These are phyloP conservation scores for Crossocerus cetratus DNA, from an alignment of 2,888 invertebrate genomes.

Conservation along the genomic window DNA sequence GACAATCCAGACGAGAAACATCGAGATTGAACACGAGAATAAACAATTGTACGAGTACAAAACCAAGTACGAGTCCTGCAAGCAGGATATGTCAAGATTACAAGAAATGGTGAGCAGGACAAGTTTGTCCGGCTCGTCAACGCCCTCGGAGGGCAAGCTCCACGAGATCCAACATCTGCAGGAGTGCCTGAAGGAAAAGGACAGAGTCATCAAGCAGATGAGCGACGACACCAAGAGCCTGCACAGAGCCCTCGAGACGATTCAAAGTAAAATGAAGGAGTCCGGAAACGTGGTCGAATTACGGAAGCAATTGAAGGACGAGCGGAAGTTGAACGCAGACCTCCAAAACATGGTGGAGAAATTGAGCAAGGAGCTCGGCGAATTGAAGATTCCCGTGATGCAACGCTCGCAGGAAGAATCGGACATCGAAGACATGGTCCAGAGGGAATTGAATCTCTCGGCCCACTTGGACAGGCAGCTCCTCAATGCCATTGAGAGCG, in stretches of 20 bases:
- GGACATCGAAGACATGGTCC: slow-evolving; percentile 76
- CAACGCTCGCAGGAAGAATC: slow-evolving; percentile 60
- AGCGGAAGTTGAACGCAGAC: slow-evolving; percentile 77
- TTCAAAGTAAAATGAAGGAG: slow-evolving; percentile 79
- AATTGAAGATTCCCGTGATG: slow-evolving; percentile 49
- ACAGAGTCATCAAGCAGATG: slow-evolving; percentile 80
- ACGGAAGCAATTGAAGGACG: slow-evolving; percentile 79
- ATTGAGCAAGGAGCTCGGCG: slow-evolving; percentile 66
- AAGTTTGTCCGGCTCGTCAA: slow-evolving; percentile 63
- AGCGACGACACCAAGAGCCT: slow-evolving; percentile 79
- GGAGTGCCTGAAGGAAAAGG: slow-evolving; percentile 80
- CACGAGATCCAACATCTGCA: slow-evolving; percentile 80
- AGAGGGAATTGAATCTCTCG: slow-evolving; percentile 81
- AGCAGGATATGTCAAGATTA: slow-evolving; percentile 66
- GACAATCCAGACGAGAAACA: slow-evolving; percentile 63
- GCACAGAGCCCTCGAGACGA: slow-evolving; percentile 78
- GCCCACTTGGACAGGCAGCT: slow-evolving; percentile 81
- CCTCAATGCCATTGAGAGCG: slow-evolving; percentile 79
- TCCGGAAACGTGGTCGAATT: slow-evolving; percentile 81
- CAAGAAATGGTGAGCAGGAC: slow-evolving; percentile 70
- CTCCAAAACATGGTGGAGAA: slow-evolving; percentile 71
- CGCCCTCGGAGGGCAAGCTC: slow-evolving; percentile 70
- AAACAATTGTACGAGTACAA: slow-evolving; percentile 75
- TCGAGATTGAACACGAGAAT: slow-evolving; percentile 70
- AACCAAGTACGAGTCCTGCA: slow-evolving; percentile 74